Conservation (phyloP, 2,113 vertebrate species). For the Struthio camelus region DNA sequence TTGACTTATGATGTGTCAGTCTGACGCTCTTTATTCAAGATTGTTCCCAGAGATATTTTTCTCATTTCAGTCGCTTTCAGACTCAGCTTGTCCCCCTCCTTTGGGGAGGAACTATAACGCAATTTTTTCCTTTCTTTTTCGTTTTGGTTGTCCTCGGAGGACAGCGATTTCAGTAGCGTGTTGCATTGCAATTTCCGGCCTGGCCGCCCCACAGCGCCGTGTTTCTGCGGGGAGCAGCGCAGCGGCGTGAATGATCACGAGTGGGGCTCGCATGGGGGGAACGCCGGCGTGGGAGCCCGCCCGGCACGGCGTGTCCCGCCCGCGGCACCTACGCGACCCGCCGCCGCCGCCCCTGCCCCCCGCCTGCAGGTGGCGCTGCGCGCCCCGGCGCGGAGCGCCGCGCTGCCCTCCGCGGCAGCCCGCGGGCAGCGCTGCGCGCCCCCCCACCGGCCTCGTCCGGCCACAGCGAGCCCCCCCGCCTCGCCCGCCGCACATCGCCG, state of each 20-base stretch:
- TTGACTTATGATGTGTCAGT: not conserved
- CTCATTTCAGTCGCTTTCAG: not conserved
- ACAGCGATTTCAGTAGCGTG: not conserved
- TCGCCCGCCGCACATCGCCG: no score
- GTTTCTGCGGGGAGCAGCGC: not conserved
- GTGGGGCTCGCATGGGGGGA: not conserved
- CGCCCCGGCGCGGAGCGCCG: not conserved
- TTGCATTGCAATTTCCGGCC: not conserved
- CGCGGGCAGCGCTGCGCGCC: not conserved
- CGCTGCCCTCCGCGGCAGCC: no score
- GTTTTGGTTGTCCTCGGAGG: not conserved
- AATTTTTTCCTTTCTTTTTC: fast-evolving
- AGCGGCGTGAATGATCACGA: not conserved
- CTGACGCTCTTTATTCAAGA: not conserved
- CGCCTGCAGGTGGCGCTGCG: constrained; percentile 76
- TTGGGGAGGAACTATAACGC: not conserved
- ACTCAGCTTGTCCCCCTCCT: not conserved
- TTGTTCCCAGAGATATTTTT: not conserved
- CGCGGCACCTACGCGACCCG: not conserved
- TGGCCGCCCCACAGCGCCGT: not conserved
- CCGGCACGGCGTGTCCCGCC: not conserved
- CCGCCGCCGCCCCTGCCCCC: not conserved
- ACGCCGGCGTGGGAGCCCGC: not conserved
- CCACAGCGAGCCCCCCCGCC: not conserved
- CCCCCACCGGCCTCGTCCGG: no score